Percentiles rank a stretch among this genome's conserved stretches.
These are phyloP conservation scores for Drepanosiphum platanoidis DNA, from an alignment of 2,888 invertebrate species.

Conservation along the genomic window DNA sequence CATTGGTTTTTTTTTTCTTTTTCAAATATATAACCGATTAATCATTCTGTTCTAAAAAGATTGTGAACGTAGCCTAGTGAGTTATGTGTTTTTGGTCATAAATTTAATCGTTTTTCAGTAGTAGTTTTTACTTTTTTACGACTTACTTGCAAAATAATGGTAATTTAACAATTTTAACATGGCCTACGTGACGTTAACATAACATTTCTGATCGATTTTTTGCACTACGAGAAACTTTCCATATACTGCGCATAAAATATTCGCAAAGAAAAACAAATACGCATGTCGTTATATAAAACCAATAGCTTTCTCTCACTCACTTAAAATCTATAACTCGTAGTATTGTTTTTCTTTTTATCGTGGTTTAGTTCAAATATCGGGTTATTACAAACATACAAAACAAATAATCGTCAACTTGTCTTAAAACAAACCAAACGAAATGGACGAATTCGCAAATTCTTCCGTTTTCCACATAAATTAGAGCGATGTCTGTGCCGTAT, in stretches of 20 bases:
- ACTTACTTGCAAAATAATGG: background rate
- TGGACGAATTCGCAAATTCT: too few species aligned
- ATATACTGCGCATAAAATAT: background rate
- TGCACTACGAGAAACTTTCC: background rate
- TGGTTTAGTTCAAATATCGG: background rate
- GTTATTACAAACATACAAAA: background rate
- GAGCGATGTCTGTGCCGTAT: too few species aligned
- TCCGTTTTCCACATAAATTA: too few species aligned
- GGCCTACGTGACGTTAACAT: background rate
- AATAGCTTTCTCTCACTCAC: background rate
- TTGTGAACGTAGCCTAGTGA: background rate
- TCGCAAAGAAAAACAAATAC: background rate
- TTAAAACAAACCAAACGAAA: background rate
- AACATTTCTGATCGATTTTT: background rate
- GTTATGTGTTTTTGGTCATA: background rate
- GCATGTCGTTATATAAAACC: background rate
- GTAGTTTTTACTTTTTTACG: background rate
- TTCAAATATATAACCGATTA: constrained; percentile 1
- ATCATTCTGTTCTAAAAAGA: background rate
- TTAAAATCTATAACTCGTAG: too few species aligned
- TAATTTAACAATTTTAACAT: background rate
- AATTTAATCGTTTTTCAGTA: background rate
- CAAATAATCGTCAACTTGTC: background rate
- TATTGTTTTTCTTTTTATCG: background rate
- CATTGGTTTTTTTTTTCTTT: constrained; percentile 7